Percentiles rank a stretch among this genome's conserved stretches.
These are phyloP conservation scores for Tenebrio molitor DNA, from an alignment of 1,140 invertebrate species.

Conservation along the genomic window DNA sequence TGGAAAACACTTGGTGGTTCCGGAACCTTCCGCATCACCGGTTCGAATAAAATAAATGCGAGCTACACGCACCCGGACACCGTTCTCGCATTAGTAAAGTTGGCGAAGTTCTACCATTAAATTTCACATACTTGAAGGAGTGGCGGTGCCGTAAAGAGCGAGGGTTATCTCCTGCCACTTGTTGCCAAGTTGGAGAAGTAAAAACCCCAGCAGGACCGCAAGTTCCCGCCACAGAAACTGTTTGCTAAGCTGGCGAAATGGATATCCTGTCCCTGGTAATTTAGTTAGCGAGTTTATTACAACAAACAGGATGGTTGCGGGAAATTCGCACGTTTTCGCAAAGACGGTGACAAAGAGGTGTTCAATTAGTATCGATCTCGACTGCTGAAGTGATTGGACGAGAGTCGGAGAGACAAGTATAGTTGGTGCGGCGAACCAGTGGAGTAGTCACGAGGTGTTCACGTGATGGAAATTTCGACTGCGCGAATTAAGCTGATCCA, in stretches of 20 bases:
- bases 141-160: constrained; percentile 25
- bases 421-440: no score
- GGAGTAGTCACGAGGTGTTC: no score
- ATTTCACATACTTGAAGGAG: constrained; percentile 30
- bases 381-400: no score
- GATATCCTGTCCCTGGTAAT: constrained; percentile 10
- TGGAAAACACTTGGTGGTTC: not conserved
- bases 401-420: no score
- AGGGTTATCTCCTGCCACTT: constrained; percentile 31
- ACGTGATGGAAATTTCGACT: no score
- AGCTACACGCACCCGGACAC: constrained; percentile 4
- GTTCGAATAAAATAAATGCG: constrained; percentile 6
- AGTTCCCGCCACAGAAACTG: constrained; percentile 17
- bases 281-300: constrained; percentile 24
- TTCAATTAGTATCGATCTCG: no score
- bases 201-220: constrained; percentile 30
- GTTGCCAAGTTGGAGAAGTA: constrained; percentile 34
- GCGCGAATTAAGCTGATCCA: no score
- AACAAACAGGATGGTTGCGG: not conserved
- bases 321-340: not conserved
- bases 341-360: no score
- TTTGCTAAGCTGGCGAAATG: constrained; percentile 20
- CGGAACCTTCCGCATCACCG: not conserved
- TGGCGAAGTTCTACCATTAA: constrained; percentile 25
- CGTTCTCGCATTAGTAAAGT: constrained; percentile 20